Percentiles rank a stretch among this genome's conserved stretches.
Conservation (phyloP, 2,113 vertebrate genomes). For the Sceloporus tristichus region DNA sequence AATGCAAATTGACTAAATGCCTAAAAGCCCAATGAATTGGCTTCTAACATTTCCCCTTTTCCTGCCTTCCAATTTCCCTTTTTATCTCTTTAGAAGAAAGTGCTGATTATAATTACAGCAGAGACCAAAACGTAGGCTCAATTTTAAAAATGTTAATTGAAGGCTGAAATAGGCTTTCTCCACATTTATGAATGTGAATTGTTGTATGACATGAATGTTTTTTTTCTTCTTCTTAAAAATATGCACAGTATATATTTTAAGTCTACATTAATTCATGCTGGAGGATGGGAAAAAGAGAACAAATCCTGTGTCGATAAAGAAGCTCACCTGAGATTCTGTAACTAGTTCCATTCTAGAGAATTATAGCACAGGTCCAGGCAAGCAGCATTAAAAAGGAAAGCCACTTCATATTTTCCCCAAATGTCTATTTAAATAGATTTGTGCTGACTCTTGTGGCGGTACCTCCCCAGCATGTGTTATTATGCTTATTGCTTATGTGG, state of each 20-base stretch:
- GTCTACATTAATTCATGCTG: conserved; percentile 30
- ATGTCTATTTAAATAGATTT: background rate
- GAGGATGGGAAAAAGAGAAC: background rate
- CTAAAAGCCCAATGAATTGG: conserved; percentile 68
- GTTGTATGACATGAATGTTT: conserved; percentile 4
- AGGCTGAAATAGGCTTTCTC: conserved; percentile 52
- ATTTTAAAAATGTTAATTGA: conserved; percentile 54
- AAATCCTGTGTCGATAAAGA: background rate
- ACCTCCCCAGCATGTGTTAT: background rate
- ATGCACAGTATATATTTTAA: conserved; percentile 1
- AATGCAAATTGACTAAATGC: conserved; percentile 75
- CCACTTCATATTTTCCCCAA: background rate
- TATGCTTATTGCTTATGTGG: rapidly evolving
- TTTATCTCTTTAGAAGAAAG: conserved; percentile 68
- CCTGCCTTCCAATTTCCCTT: conserved; percentile 67
- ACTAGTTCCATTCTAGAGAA: conserved; percentile 1
- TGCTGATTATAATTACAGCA: conserved; percentile 76
- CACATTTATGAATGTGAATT: conserved; percentile 23
- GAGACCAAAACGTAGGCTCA: conserved; percentile 58
- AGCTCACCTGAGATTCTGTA: background rate
- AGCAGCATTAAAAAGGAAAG: background rate
- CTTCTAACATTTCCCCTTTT: conserved; percentile 69
- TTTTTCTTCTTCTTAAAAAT: background rate
- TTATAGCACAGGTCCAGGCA: background rate
- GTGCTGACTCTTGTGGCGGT: rapidly evolving